Percentiles rank a stretch among this genome's conserved stretches.
phyloP scores from a whole-genome alignment of 2,888 invertebrate genomes.

The Bombyx huttoni region DNA sequence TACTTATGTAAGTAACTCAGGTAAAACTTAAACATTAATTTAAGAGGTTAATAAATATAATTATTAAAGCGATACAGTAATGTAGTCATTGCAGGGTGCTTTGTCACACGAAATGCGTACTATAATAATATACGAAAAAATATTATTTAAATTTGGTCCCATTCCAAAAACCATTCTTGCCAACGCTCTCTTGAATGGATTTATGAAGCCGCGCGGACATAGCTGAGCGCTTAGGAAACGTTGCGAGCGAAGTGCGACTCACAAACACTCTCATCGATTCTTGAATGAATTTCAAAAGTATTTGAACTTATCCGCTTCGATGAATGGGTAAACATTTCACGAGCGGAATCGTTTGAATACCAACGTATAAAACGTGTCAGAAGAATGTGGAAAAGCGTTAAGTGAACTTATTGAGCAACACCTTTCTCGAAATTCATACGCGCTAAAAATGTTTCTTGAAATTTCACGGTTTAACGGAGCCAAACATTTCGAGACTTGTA shows the following conservation, averaged over 20 bases:
- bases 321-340: conserved; percentile 10
- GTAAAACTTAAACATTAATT: not conserved
- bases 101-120: conserved; percentile 39
- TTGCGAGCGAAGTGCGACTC: conserved; percentile 14
- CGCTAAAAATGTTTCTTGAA: not conserved
- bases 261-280: conserved; percentile 18
- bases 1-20: not conserved
- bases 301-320: conserved; percentile 10
- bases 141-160: conserved; percentile 54
- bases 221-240: conserved; percentile 22
- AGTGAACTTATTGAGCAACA: not conserved
- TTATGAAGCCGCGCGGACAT: conserved; percentile 36
- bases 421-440: not conserved
- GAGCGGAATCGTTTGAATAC: conserved; percentile 3
- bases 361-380: conserved; percentile 2
- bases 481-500: not conserved
- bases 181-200: conserved; percentile 43
- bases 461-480: not conserved
- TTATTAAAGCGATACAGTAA: conserved; percentile 4
- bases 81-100: conserved; percentile 27
- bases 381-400: conserved; percentile 1
- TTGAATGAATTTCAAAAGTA: conserved; percentile 16
- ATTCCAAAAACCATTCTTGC: conserved; percentile 51
- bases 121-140: conserved; percentile 45
- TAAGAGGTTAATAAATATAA: not conserved